Evolutionary conservation across 1,140 invertebrate genomes (phyloP), one percentile per base, ranked within the genome.

Genomic region (Rhizoglyphus robini): DNA sequence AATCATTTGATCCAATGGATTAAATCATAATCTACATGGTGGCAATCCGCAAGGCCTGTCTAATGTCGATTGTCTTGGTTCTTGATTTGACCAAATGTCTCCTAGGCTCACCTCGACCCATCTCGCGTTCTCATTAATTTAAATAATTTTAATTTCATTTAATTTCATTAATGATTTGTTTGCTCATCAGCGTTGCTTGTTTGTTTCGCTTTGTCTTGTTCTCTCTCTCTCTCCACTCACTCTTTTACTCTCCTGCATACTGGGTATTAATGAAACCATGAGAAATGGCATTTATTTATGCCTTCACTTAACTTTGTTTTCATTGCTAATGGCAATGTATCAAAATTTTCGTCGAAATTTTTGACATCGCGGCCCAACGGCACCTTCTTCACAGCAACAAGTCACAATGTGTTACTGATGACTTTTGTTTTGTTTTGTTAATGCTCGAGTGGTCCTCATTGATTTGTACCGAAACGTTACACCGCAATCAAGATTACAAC

Each of bases 101-200:
- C 36, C 36, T 41, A 8, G 18, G 8, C 51, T 54, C 51, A 5
- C 20, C 51, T 54, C 23, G 8, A 54, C 51, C 23, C 51, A 54
- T 54, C 51, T 54, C 8, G 23, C n/a, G n/a, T 46, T 46, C 41
- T 23, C 51, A 54, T 54, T 54, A 5, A n/a, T n/a, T n/a, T n/a
- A n/a, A n/a, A n/a, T n/a, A n/a, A n/a, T n/a, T n/a, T n/a, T n/a
- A n/a, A n/a, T n/a, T n/a, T n/a, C n/a, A n/a, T n/a, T n/a, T n/a
- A n/a, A n/a, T n/a, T n/a, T n/a, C n/a, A n/a, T n/a, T n/a, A 54
- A 20, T 54, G 51, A 54, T 54, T 54, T 54, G 51, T 54, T 54
- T 54, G 23, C 51, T 54, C 51, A 54, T 54, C 51, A 54, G 23
- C 8, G 51, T 54, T 5, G 23, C 51, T 58, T 29, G 32, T n/a